These are phyloP conservation scores for Microtus oregoni DNA, from an alignment of 2,113 vertebrate species.

Conservation along the genomic window DNA sequence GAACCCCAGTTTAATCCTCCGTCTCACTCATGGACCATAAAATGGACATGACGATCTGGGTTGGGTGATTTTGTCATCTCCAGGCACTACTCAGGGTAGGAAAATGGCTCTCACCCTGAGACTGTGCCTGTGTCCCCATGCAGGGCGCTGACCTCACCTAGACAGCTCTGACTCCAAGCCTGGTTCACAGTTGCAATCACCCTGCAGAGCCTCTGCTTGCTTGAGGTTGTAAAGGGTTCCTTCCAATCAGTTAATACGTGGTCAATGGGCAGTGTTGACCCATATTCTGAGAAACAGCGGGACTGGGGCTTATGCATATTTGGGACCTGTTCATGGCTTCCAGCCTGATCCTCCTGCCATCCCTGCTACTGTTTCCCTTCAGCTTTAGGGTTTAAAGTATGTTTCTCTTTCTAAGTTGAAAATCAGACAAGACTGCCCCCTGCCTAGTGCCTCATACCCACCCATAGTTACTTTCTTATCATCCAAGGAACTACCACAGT, in stretches of 20 bases:
- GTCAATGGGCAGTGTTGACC: neutral
- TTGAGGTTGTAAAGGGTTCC: neutral
- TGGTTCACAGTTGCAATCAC: neutral
- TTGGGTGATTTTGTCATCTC: neutral
- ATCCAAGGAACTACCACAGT: too few species aligned
- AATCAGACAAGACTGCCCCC: neutral
- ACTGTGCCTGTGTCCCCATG: neutral
- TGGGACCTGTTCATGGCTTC: neutral
- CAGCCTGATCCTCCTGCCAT: too few species aligned
- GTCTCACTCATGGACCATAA: neutral
- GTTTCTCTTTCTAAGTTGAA: neutral
- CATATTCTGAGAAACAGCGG: neutral
- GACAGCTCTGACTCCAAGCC: too few species aligned
- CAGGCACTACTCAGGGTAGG: too few species aligned
- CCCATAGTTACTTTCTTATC: neutral
- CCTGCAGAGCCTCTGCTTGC: neutral
- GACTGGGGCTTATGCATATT: neutral
- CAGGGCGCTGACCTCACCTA: too few species aligned
- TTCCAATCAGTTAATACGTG: neutral
- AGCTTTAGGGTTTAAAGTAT: neutral
- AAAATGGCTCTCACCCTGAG: neutral
- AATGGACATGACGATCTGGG: neutral
- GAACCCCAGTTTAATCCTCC: accelerated
- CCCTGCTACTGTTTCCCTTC: neutral
- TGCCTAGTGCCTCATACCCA: too few species aligned